Evolutionary conservation across 2,888 invertebrate genomes (phyloP).

Genomic region (Mythimna pallens): DNA sequence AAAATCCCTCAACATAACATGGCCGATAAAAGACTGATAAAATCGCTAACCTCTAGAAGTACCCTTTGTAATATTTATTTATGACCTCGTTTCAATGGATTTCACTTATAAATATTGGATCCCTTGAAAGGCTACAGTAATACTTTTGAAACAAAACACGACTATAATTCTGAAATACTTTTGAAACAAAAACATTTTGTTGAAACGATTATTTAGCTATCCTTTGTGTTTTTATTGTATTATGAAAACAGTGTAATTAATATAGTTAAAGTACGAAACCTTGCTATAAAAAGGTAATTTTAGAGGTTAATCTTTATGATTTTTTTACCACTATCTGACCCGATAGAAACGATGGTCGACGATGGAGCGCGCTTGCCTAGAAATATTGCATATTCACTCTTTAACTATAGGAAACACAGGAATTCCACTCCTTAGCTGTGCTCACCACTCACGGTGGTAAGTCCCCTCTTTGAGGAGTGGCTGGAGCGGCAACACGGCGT

Average conservation of each 20-base stretch:
- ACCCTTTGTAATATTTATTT: conserved; percentile 24
- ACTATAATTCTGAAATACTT: background rate
- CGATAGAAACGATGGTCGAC: too few relatives aligned
- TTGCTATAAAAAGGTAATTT: background rate
- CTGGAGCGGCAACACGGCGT: too few relatives aligned
- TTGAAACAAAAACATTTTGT: background rate
- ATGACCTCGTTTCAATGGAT: conserved; percentile 4
- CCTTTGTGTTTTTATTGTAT: too few relatives aligned
- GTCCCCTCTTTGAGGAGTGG: too few relatives aligned
- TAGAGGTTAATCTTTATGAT: background rate
- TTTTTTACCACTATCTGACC: too few relatives aligned
- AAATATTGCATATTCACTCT: too few relatives aligned
- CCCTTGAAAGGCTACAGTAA: background rate
- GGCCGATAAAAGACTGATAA: conserved; percentile 2
- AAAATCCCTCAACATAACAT: background rate
- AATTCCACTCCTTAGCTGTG: too few relatives aligned
- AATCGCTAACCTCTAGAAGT: conserved; percentile 7
- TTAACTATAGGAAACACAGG: too few relatives aligned
- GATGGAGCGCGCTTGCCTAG: too few relatives aligned
- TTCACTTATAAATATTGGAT: conserved; percentile 32
- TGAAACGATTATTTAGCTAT: background rate
- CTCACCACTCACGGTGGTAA: too few relatives aligned
- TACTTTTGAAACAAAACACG: background rate
- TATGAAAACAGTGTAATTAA: background rate
- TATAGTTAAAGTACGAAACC: background rate